A percentile compares a stretch with the other conserved stretches of the same genome.
Evolutionary conservation across 2,797 vertebrate species (phyloP).

Genomic region (Rhinichthys osculus): DNA sequence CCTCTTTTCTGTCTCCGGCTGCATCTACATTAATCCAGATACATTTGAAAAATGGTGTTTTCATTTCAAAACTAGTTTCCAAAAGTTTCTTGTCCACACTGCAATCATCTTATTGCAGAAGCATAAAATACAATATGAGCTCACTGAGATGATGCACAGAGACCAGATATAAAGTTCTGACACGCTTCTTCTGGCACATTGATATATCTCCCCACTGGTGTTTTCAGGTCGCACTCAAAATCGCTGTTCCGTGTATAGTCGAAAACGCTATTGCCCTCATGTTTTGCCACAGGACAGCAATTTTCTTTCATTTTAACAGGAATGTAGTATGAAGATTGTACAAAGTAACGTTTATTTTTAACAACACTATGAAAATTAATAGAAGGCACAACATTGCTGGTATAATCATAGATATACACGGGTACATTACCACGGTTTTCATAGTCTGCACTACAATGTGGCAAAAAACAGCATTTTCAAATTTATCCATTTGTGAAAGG

Average conservation of each 20-base stretch:
- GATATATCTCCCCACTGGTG: neutral
- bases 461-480: too few species aligned
- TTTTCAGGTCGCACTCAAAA: neutral
- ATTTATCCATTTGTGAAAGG: neutral
- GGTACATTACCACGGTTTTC: neutral
- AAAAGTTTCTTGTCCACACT: neutral
- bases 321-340: neutral
- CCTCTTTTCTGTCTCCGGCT: conserved; percentile 23
- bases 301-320: neutral
- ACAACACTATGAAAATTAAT: neutral
- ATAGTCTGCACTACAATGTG: too few species aligned
- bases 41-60: neutral
- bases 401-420: neutral
- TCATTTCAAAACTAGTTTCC: neutral
- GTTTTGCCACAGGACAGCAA: neutral
- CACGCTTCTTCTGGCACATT: neutral
- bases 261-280: neutral
- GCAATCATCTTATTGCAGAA: neutral
- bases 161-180: neutral
- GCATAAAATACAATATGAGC: neutral
- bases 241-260: neutral
- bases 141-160: neutral
- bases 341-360: neutral
- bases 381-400: neutral
- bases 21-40: neutral